Evolutionary conservation across 2,888 invertebrate species (phyloP).

Genomic region (Gordius sp.): DNA sequence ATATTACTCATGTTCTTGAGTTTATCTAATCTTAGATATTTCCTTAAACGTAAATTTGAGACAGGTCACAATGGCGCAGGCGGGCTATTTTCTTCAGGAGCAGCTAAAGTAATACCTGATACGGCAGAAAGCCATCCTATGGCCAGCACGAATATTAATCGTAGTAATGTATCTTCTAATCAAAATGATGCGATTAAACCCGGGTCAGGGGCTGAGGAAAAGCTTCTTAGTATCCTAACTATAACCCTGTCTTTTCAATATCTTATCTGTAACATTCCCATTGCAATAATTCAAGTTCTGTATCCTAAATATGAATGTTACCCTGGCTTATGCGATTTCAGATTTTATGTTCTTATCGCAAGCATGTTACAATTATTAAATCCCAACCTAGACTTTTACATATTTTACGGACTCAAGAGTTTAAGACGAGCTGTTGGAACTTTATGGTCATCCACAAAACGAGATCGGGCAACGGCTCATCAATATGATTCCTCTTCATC

Average conservation of each 20-base stretch:
- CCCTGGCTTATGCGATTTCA: not conserved
- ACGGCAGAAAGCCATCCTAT: too few relatives aligned
- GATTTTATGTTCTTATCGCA: not conserved
- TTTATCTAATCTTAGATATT: constrained; percentile 6
- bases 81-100: too few relatives aligned
- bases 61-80: too few relatives aligned
- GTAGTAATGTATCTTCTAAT: too few relatives aligned
- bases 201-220: not conserved
- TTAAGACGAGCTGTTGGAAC: not conserved
- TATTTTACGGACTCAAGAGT: constrained; percentile 7
- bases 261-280: constrained; percentile 8
- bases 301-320: constrained; percentile 7
- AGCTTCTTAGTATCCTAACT: not conserved
- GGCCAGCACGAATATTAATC: too few relatives aligned
- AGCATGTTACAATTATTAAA: constrained; percentile 7
- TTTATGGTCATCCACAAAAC: not conserved
- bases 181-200: too few relatives aligned
- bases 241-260: constrained; percentile 4
- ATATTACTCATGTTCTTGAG: constrained; percentile 2
- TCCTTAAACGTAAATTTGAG: not conserved
- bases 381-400: constrained; percentile 10
- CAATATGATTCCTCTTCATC: too few relatives aligned
- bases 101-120: too few relatives aligned
- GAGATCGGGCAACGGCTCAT: too few relatives aligned
- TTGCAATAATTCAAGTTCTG: not conserved